Evolutionary conservation across 2,113 vertebrate species (phyloP).

Genomic region (Gallinago jamesoni): DNA sequence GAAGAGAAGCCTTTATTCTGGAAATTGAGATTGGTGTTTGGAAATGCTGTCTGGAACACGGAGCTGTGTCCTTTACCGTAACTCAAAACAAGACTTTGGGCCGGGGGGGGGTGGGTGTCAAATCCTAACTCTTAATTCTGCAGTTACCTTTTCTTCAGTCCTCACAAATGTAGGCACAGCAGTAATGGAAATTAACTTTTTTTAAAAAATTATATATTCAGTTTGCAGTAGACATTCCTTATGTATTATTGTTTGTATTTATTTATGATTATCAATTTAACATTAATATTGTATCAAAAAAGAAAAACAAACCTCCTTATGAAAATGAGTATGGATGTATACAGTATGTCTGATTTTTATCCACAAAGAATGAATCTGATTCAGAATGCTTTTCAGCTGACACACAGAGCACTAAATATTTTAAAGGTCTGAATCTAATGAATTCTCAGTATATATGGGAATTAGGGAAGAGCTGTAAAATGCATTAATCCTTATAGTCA

Average conservation of each 20-base stretch:
- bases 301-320: conserved; percentile 72
- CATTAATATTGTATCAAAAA: conserved; percentile 86
- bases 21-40: conserved; percentile 64
- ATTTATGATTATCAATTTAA: conserved; percentile 96
- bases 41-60: conserved; percentile 69
- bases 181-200: conserved; percentile 87
- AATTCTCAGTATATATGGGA: conserved; percentile 78
- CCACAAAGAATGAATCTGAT: conserved; percentile 87
- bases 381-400: conserved; percentile 88
- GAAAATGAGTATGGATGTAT: conserved; percentile 86
- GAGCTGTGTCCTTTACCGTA: conserved; percentile 64
- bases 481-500: conserved; percentile 86
- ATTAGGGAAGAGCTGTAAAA: conserved; percentile 80
- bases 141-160: conserved; percentile 80
- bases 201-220: conserved; percentile 83
- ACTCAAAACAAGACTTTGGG: conserved; percentile 67
- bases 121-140: conserved; percentile 78
- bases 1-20: conserved; percentile 65
- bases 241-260: conserved; percentile 95
- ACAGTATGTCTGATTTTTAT: conserved; percentile 89
- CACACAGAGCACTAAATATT: conserved; percentile 87
- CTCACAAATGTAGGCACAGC: conserved; percentile 80
- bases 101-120: conserved; percentile 63
- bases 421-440: conserved; percentile 81
- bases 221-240: conserved; percentile 98